Evolutionary conservation across 2,888 invertebrate species (phyloP).

Genomic region (Sthenelais limicola): DNA sequence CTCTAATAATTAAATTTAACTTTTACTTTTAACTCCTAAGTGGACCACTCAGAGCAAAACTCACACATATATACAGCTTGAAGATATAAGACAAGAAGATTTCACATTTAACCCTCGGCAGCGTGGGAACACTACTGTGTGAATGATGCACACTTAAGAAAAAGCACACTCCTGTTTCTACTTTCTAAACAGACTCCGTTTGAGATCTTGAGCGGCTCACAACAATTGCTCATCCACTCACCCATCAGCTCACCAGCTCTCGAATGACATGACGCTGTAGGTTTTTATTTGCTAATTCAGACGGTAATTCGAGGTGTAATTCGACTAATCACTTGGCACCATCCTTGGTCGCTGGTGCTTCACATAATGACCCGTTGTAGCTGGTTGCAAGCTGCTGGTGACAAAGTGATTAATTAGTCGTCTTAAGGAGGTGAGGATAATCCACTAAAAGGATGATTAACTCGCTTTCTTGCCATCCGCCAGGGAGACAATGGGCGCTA

Average conservation of each 20-base stretch:
- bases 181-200: conserved; percentile 4
- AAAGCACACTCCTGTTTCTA: too few relatives aligned
- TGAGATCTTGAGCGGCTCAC: conserved; percentile 32
- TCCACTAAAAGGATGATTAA: conserved; percentile 35
- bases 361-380: conserved; percentile 19
- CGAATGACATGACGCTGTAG: neutral
- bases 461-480: neutral
- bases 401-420: conserved; percentile 35
- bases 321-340: conserved; percentile 29
- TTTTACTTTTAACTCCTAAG: too few relatives aligned
- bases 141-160: too few relatives aligned
- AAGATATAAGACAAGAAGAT: too few relatives aligned
- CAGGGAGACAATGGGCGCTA: conserved; percentile 21
- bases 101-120: too few relatives aligned
- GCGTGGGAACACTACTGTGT: too few relatives aligned
- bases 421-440: conserved; percentile 15
- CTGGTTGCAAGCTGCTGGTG: neutral
- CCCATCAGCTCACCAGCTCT: conserved; percentile 8
- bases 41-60: too few relatives aligned
- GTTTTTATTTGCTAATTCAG: conserved; percentile 1
- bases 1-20: too few relatives aligned
- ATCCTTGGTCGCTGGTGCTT: neutral
- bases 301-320: conserved; percentile 24
- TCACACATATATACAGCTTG: too few relatives aligned
- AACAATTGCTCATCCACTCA: conserved; percentile 35